Base-by-base conservation (phyloP, 2,113 vertebrate species). In the Pleuronectes platessa region DNA sequence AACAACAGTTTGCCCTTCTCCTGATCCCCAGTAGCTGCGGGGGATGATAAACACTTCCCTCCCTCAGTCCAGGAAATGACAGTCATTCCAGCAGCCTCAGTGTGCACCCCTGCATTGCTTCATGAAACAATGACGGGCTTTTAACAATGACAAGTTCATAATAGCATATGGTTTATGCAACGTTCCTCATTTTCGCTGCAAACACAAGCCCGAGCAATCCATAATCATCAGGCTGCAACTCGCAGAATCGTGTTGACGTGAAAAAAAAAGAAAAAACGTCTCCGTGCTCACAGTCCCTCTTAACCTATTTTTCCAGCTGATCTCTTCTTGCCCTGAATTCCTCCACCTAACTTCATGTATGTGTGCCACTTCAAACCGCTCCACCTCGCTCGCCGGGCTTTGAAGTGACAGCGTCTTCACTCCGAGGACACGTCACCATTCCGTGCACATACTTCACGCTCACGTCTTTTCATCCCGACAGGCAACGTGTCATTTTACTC, bases 401-500 rank as follows among this genome's bases (percentile, higher is more conserved):
- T 86, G 76, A 90, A 89, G 83, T 90, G 76, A 76, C 68, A 7
- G 6, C 55, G 55, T 79, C 67, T 85, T 72, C 73, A 1, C 5
- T 82, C 66, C 83, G 9, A 79, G 63, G 86, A 79, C 84, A 83
- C 27, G 81, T 66, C 82, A 71, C 78, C 61, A 82, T 89, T 88
- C 85, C 68, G 79, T 79, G 61, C 51, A 54, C 51, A 54, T 5
- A 83, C 65, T 73, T 81, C 64, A 68, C 47, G 71, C 85, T 77
- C 74, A 61, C 67, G 62, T 86, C 68, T 78, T 86, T 78, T 86
- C 77, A 68, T 71, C 64, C 21, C 17, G 20, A 72, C 80, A 75
- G 49, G 58, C 91, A 31, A 90, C 89, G 88, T 91, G 92, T 95
- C 92, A 94, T 95, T 93, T 92, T 93, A 92, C 94, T 93, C 91